Conservation (phyloP, 2,797 vertebrate genomes). For the Lophura swinhoii region DNA sequence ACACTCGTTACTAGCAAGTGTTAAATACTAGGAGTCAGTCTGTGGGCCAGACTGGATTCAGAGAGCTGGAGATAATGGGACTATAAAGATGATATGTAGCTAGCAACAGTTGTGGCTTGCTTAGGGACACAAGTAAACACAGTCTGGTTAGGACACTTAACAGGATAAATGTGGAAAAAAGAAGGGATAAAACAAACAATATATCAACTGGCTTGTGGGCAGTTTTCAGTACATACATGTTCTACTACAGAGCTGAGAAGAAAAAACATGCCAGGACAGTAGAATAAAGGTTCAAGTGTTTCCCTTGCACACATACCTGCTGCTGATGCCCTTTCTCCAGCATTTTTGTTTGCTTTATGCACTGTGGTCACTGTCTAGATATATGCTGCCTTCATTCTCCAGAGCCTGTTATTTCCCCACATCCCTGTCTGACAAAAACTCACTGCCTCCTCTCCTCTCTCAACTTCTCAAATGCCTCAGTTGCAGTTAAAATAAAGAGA, state of each 20-base stretch:
- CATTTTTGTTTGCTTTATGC: background rate
- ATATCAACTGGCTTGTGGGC: background rate
- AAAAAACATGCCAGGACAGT: background rate
- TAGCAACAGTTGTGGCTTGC: constrained; percentile 47
- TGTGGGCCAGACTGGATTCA: constrained; percentile 5
- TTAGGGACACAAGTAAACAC: constrained; percentile 52
- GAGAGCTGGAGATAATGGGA: constrained; percentile 25
- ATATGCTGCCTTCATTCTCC: background rate
- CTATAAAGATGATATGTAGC: constrained; percentile 38
- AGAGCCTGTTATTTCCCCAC: background rate
- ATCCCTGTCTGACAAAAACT: background rate
- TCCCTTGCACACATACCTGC: background rate
- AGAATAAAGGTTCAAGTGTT: background rate
- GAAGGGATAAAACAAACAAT: constrained; percentile 14
- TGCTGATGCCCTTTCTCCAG: background rate
- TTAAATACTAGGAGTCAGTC: constrained; percentile 23
- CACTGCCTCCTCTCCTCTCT: background rate
- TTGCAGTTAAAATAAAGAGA: background rate
- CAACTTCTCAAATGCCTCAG: background rate
- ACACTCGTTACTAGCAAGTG: background rate
- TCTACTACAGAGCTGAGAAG: background rate
- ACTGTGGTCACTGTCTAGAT: background rate
- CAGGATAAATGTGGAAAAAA: background rate
- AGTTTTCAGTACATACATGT: background rate
- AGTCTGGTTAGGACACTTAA: constrained; percentile 19